These are phyloP conservation scores for Athene noctua DNA, from an alignment of 2,113 vertebrate species.

Conservation along the genomic window DNA sequence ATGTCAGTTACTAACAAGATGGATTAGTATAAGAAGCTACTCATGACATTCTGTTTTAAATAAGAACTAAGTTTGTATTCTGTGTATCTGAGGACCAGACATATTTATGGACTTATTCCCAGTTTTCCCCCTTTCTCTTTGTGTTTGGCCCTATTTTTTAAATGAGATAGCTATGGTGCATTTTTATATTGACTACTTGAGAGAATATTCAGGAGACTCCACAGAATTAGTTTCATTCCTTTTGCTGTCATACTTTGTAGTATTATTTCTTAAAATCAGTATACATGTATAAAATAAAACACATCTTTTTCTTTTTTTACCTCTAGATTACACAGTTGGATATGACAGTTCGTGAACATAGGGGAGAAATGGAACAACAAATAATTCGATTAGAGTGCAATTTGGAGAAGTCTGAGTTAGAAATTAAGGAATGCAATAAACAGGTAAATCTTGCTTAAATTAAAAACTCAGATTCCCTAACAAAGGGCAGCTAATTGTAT, in stretches of 20 bases:
- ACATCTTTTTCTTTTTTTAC: not conserved
- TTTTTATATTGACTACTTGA: not conserved
- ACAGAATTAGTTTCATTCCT: not conserved
- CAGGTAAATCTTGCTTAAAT: slow-evolving; percentile 74
- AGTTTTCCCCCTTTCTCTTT: not conserved
- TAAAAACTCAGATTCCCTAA: not conserved
- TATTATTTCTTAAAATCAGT: not conserved
- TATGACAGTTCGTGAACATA: slow-evolving; percentile 86
- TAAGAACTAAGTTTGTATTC: not conserved
- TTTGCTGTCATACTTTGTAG: not conserved
- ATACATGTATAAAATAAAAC: not conserved
- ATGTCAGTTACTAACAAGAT: not conserved
- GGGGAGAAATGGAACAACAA: slow-evolving; percentile 88
- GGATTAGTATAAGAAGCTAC: not conserved
- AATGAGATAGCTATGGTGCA: not conserved
- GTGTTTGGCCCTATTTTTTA: not conserved
- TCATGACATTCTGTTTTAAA: not conserved
- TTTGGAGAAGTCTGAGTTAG: slow-evolving; percentile 80
- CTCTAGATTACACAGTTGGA: slow-evolving; percentile 90
- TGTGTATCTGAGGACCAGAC: not conserved
- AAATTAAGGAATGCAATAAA: slow-evolving; percentile 78
- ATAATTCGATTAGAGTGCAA: slow-evolving; percentile 82
- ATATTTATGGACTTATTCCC: not conserved
- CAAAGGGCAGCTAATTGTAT: not conserved
- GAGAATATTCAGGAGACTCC: not conserved